Base-by-base conservation (phyloP, 2,888 invertebrate species). In the Tenthredo scrophulariae region DNA sequence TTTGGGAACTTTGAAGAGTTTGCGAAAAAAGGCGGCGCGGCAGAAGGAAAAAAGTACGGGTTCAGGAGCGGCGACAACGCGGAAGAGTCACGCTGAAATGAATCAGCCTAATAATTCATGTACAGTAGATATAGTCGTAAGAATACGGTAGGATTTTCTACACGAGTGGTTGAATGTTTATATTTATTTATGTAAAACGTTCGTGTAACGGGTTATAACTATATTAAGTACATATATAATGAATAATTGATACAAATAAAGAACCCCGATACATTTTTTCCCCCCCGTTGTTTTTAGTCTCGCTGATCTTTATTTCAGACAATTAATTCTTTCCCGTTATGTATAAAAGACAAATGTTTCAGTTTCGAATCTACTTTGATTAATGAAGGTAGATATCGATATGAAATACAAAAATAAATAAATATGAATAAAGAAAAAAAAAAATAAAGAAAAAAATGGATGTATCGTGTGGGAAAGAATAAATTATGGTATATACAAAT, bases 41-140 rank as follows among this genome's bases (percentile, higher is more conserved):
- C 89, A 50, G 90, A 90, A 43, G 92, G 89, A 0, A 89, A 91
- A 75, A 88, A 88, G 50, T 89, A 90, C 85, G 92, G 91, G 40
- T 87, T 74, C 29, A 75, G 58, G 18, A 84, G 58, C 40, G 84
- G 84, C 40, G 58, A 84, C 40, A 74, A 9, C 62, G 72, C 22
- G 33, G 29, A 74, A 54, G 58, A 83, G 13, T 83, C 65, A 46
- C 83, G 67, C 67, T 67, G 83, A 83, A 29, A 33, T 29, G 9
- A 18, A 50, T 29, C 40, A 62, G 46, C n/a, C 40, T 18, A 46
- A 70, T 29, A 22, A 80, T 62, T 43, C 22, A 54, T 80, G 80
- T 80, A 80, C 65, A 80, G 80, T 80, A 80, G 80, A 40, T 18
- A 46, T 83, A 83, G 58, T 40, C 22, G 29, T 80, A 40, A 62